Evolutionary conservation across 2,888 invertebrate species (phyloP).

Genomic region (Callinectes sapidus): DNA sequence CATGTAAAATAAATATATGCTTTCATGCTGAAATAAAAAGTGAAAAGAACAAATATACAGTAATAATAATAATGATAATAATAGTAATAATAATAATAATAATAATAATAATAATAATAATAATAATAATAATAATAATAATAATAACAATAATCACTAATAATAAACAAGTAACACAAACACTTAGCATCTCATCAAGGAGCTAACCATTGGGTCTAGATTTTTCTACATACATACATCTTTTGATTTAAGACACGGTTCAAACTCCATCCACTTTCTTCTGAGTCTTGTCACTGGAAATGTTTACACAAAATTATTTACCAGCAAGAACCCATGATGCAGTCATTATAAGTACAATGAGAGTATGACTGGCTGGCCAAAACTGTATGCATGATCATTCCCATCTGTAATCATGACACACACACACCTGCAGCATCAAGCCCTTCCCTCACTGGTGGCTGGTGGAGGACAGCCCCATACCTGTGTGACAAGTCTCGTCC

Average conservation of each 20-base stretch:
- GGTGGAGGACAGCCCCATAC: conserved; percentile 43
- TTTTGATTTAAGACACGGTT: neutral
- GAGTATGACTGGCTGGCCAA: neutral
- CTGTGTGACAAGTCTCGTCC: conserved; percentile 73
- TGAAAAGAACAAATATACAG: neutral
- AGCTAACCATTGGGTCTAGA: neutral
- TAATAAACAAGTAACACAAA: neutral
- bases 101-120: too few relatives aligned
- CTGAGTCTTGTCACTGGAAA: neutral
- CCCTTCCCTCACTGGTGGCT: neutral
- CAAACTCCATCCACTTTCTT: neutral
- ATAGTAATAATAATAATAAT: too few relatives aligned
- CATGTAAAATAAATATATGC: too few relatives aligned
- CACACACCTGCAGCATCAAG: neutral
- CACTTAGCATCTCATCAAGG: neutral
- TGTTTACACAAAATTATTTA: neutral
- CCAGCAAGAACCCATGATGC: neutral
- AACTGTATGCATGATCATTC: neutral
- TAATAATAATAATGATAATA: neutral
- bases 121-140: too few relatives aligned
- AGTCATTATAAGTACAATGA: neutral
- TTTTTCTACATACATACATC: neutral
- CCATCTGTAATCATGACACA: neutral
- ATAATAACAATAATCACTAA: too few relatives aligned
- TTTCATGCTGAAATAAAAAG: neutral